These are phyloP conservation scores for Anabacerthia variegaticeps DNA, from an alignment of 2,797 vertebrate genomes.

Conservation along the genomic window DNA sequence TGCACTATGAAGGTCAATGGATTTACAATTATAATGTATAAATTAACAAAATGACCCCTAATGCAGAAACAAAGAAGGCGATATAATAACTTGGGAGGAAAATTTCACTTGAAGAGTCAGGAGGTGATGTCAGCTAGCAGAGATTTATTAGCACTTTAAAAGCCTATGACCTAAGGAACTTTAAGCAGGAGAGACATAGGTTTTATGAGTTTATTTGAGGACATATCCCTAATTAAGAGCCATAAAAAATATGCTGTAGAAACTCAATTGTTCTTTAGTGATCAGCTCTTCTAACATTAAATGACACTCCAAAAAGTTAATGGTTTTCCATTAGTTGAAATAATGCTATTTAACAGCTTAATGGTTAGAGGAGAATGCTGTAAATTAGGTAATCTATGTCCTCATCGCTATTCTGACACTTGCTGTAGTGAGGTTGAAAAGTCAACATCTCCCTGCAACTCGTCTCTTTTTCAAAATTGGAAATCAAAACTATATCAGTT, in stretches of 20 bases:
- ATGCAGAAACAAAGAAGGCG: not conserved
- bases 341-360: slow-evolving; percentile 39
- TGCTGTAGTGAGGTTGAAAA: slow-evolving; percentile 21
- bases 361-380: not conserved
- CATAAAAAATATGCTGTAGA: slow-evolving; percentile 34
- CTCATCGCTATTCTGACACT: not conserved
- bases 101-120: not conserved
- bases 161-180: slow-evolving; percentile 15
- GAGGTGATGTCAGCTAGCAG: not conserved
- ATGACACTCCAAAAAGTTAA: slow-evolving; percentile 43
- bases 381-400: slow-evolving; percentile 36
- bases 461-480: not conserved
- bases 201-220: slow-evolving; percentile 51
- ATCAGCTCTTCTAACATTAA: slow-evolving; percentile 16
- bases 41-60: not conserved
- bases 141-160: slow-evolving; percentile 19
- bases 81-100: not conserved
- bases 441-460: not conserved
- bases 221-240: slow-evolving; percentile 26
- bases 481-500: slow-evolving; percentile 2
- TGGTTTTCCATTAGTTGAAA: slow-evolving; percentile 57
- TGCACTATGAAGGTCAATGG: not conserved
- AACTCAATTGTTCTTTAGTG: not conserved
- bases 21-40: not conserved
- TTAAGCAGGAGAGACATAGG: not conserved